Conservation (phyloP, 2,888 invertebrate species). For the Charanyca ferruginea region DNA sequence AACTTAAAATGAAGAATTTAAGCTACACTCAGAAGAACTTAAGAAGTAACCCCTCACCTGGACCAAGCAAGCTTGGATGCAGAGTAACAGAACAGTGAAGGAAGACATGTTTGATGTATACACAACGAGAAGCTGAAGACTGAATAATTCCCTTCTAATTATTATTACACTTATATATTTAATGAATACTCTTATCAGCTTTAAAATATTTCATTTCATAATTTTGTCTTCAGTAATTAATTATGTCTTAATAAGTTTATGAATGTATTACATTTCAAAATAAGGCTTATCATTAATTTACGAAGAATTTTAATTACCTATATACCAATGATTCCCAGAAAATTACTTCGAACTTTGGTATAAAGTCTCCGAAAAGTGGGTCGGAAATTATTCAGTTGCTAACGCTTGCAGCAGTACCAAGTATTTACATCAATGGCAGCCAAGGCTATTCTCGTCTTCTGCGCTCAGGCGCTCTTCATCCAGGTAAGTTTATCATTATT, state of each 20-base stretch:
- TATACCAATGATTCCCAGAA: conserved; percentile 6
- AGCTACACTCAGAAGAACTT: neutral
- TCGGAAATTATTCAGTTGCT: conserved; percentile 34
- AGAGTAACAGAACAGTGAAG: conserved; percentile 47
- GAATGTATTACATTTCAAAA: neutral
- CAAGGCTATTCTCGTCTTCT: conserved; percentile 47
- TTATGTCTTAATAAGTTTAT: conserved; percentile 10
- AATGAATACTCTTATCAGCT: conserved; percentile 14
- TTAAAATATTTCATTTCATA: conserved; percentile 5
- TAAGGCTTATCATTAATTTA: conserved; percentile 22
- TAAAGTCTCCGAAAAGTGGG: conserved; percentile 3
- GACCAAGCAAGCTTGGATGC: conserved; percentile 56
- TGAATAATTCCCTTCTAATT: conserved; percentile 16
- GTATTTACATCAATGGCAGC: conserved; percentile 38
- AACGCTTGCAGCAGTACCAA: conserved; percentile 19
- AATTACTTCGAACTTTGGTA: conserved; percentile 12
- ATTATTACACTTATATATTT: conserved; percentile 31
- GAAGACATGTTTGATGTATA: conserved; percentile 46
- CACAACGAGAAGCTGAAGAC: conserved; percentile 34
- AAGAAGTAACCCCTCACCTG: conserved; percentile 30
- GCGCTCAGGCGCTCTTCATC: conserved; percentile 48
- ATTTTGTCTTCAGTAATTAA: neutral
- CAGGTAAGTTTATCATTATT: conserved; percentile 53
- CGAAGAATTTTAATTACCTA: conserved; percentile 19
- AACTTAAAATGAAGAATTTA: neutral